Evolutionary conservation across 2,113 vertebrate species (phyloP).

Genomic region (Fregetta grallaria): DNA sequence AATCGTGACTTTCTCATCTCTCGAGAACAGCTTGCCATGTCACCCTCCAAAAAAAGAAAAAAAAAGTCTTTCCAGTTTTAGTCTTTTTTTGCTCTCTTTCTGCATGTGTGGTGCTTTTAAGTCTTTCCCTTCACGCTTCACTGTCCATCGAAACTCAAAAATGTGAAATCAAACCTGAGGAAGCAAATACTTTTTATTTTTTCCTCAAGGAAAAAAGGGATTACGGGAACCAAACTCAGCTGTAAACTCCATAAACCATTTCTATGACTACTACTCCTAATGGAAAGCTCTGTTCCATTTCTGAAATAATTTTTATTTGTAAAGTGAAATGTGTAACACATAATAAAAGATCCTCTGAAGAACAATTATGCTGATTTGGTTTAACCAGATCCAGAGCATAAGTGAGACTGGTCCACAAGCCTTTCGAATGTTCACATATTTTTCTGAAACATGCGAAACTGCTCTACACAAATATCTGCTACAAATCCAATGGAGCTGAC

Average conservation of each 20-base stretch:
- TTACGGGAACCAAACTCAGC: slow-evolving; percentile 19
- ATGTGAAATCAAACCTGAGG: neutral
- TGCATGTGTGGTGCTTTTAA: neutral
- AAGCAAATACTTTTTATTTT: slow-evolving; percentile 4
- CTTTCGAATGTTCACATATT: neutral
- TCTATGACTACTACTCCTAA: neutral
- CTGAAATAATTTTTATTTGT: slow-evolving; percentile 44
- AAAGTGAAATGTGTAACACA: slow-evolving; percentile 43
- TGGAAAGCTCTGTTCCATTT: slow-evolving; percentile 20
- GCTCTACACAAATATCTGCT: slow-evolving; percentile 15
- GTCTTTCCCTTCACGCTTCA: neutral
- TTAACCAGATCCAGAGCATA: slow-evolving; percentile 1
- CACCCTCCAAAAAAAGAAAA: neutral
- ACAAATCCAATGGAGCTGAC: slow-evolving; percentile 44
- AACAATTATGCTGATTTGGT: slow-evolving; percentile 54
- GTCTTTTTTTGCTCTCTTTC: neutral
- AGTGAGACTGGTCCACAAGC: neutral
- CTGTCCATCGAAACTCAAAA: neutral
- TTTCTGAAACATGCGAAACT: slow-evolving; percentile 35
- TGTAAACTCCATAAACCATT: slow-evolving; percentile 34
- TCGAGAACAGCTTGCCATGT: neutral
- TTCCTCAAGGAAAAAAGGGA: slow-evolving; percentile 4
- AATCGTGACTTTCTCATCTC: neutral
- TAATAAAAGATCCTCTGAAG: slow-evolving; percentile 64
- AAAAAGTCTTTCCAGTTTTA: neutral